Conservation (phyloP, 2,888 invertebrate species). For the Helleia helle region DNA sequence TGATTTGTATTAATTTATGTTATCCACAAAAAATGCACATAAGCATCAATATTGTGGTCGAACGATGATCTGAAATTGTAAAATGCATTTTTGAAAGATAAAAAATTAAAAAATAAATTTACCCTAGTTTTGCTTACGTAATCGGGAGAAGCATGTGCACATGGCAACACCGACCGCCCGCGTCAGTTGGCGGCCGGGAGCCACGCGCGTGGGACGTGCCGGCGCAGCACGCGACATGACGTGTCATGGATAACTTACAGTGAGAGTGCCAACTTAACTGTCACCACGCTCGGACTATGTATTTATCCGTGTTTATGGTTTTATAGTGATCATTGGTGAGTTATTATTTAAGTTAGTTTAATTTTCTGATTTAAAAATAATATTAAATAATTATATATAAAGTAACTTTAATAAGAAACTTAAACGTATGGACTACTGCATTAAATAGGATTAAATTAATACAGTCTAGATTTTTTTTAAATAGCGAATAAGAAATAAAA, state of each 20-base stretch:
- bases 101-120: not conserved
- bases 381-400: not conserved
- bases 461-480: no score
- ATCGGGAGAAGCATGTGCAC: conserved; percentile 23
- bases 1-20: no score
- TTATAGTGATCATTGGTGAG: conserved; percentile 71
- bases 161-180: conserved; percentile 32
- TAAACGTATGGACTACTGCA: no score
- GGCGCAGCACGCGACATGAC: conserved; percentile 46
- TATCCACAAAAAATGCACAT: no score
- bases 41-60: no score
- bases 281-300: conserved; percentile 30
- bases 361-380: not conserved
- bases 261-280: conserved; percentile 40
- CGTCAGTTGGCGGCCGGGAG: conserved; percentile 55
- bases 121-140: conserved; percentile 26
- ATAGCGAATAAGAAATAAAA: no score
- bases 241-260: conserved; percentile 42
- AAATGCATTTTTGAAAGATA: no score
- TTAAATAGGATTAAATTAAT: no score
- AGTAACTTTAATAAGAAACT: no score
- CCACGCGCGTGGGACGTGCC: conserved; percentile 41
- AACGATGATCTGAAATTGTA: no score
- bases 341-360: conserved; percentile 19
- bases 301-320: conserved; percentile 55